These are phyloP conservation scores for Danio jaintianensis DNA, from an alignment of 2,797 vertebrate genomes.

Conservation along the genomic window DNA sequence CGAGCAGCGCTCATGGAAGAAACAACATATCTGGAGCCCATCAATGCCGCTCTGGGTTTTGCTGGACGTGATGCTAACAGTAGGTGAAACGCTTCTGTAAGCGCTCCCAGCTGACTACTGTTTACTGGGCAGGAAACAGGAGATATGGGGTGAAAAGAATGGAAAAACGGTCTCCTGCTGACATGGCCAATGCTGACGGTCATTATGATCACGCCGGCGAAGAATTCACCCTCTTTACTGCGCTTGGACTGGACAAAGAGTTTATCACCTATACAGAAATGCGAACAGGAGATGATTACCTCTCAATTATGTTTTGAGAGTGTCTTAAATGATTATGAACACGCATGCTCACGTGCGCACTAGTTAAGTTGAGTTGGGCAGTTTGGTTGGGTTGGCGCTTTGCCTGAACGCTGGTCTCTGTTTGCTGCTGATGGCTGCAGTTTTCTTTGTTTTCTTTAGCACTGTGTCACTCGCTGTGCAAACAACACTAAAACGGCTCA, in stretches of 20 bases:
- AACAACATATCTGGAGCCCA: constrained; percentile 39
- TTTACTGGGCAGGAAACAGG: constrained; percentile 41
- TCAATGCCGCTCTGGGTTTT: neutral
- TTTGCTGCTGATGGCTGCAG: constrained; percentile 50
- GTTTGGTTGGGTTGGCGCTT: constrained; percentile 28
- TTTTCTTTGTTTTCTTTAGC: constrained; percentile 58
- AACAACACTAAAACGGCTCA: constrained; percentile 43
- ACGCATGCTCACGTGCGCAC: neutral
- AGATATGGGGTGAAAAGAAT: constrained; percentile 14
- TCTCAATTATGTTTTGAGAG: neutral
- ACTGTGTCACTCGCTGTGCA: constrained; percentile 48
- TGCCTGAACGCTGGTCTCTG: constrained; percentile 33
- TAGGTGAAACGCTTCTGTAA: constrained; percentile 37
- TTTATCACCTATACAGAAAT: constrained; percentile 19
- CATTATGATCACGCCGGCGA: constrained; percentile 33
- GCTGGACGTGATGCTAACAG: constrained; percentile 34
- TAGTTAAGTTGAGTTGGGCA: constrained; percentile 10
- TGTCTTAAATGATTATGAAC: constrained; percentile 1
- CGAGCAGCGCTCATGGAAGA: constrained; percentile 20
- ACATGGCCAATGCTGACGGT: constrained; percentile 45
- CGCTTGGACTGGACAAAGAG: neutral
- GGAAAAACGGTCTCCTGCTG: constrained; percentile 46
- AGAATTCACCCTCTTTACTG: constrained; percentile 44
- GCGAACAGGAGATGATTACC: neutral
- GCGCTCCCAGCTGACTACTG: constrained; percentile 29